Conservation (phyloP, 2,113 vertebrate species). For the Damaliscus lunatus region DNA sequence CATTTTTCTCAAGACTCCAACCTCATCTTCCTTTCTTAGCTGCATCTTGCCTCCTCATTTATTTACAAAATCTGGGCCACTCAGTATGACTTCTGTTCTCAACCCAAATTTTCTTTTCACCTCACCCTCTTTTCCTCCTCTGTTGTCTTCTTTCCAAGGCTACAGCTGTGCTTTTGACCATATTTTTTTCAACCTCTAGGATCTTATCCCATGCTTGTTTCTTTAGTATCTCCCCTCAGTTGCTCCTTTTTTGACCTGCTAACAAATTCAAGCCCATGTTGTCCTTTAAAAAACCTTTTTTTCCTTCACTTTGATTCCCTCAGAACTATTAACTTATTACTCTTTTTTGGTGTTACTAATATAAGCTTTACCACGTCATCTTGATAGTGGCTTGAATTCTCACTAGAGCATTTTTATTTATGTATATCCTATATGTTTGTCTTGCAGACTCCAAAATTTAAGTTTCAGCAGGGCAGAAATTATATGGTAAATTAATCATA, state of each 20-base stretch:
- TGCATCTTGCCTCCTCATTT: neutral
- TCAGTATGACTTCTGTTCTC: neutral
- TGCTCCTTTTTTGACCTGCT: neutral
- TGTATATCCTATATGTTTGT: neutral
- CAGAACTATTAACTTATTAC: neutral
- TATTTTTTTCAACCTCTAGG: neutral
- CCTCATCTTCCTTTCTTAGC: neutral
- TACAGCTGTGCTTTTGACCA: neutral
- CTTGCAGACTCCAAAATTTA: neutral
- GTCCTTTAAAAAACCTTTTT: neutral
- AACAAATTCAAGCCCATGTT: neutral
- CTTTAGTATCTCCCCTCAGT: neutral
- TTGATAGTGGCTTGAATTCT: constrained; percentile 36
- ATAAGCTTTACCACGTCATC: neutral
- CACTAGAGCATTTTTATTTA: neutral
- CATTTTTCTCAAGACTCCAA: neutral
- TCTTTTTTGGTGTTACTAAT: neutral
- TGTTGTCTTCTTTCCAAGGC: neutral
- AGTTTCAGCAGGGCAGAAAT: neutral
- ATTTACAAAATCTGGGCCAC: constrained; percentile 4
- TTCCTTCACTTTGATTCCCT: neutral
- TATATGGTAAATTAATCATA: neutral
- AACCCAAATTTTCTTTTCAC: neutral
- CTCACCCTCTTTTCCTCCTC: neutral
- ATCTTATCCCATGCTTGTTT: neutral